These are phyloP conservation scores for Perccottus glenii DNA, from an alignment of 2,113 vertebrate genomes.

Conservation along the genomic window DNA sequence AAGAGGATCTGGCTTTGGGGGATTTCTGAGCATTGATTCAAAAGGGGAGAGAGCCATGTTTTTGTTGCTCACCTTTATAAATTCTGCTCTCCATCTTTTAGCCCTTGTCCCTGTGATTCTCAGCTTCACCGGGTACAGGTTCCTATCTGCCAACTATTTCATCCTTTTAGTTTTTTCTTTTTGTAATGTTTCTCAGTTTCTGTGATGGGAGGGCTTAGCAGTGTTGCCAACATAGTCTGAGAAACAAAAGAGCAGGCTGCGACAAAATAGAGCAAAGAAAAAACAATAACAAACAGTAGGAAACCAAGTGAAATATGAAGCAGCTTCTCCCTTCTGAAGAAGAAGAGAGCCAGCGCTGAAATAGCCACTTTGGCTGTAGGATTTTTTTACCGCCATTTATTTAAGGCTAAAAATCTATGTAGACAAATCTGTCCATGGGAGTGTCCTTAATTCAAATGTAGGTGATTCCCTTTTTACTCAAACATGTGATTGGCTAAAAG, in stretches of 20 bases:
- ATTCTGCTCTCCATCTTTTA: constrained; percentile 37
- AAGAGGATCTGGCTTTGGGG: constrained; percentile 80
- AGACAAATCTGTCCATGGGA: too few relatives aligned
- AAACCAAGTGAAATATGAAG: constrained; percentile 10
- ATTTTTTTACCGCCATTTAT: too few relatives aligned
- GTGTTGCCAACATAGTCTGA: constrained; percentile 38
- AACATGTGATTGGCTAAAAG: too few relatives aligned
- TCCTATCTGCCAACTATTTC: constrained; percentile 10
- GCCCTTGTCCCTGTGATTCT: constrained; percentile 14
- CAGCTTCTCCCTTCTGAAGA: neutral
- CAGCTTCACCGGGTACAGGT: constrained; percentile 2
- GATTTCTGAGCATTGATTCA: constrained; percentile 81
- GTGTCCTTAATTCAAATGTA: too few relatives aligned
- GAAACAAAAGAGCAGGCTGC: constrained; percentile 63
- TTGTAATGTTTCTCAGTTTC: constrained; percentile 21
- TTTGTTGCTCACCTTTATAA: constrained; percentile 52
- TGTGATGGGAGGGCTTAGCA: constrained; percentile 39
- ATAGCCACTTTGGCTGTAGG: too few relatives aligned
- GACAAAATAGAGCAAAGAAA: constrained; percentile 19
- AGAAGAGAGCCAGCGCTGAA: too few relatives aligned
- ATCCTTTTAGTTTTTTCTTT: constrained; percentile 10
- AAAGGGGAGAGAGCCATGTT: constrained; percentile 50
- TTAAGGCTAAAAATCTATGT: too few relatives aligned
- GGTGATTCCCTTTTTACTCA: too few relatives aligned
- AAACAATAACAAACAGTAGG: neutral